A percentile compares a stretch with the other conserved stretches of the same genome.
These are phyloP conservation scores for Copidosoma floridanum DNA, from an alignment of 1,140 invertebrate species.

Conservation along the genomic window DNA sequence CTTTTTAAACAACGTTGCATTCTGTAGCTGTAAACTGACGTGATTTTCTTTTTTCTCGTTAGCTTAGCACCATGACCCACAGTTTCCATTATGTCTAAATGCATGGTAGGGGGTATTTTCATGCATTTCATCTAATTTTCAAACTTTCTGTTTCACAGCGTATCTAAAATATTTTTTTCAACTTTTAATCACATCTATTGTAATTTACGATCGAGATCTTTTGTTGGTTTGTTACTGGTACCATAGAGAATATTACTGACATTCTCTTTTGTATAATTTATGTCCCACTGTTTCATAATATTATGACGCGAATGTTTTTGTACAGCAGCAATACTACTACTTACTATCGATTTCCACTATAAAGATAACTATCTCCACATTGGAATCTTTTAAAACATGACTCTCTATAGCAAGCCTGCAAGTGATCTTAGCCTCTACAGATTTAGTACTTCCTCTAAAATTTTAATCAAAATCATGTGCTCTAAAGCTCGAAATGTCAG, in stretches of 20 bases:
- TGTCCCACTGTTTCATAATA: conserved; percentile 21
- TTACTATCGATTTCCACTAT: conserved; percentile 26
- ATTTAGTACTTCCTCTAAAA: conserved; percentile 24
- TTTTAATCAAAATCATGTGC: too few relatives aligned
- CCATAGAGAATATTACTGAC: conserved; percentile 19
- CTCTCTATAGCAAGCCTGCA: conserved; percentile 7
- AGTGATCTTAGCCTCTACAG: conserved; percentile 25
- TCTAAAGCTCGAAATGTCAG: too few relatives aligned
- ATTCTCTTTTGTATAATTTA: conserved; percentile 20
- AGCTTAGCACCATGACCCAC: conserved; percentile 18
- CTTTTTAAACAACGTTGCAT: neutral
- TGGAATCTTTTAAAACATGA: conserved; percentile 19
- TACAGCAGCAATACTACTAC: conserved; percentile 21
- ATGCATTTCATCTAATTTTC: neutral
- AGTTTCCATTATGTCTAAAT: conserved; percentile 13
- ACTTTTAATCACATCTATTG: conserved; percentile 11
- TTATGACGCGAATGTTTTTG: neutral
- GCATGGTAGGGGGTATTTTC: conserved; percentile 24
- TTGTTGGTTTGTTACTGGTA: conserved; percentile 1
- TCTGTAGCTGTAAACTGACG: neutral
- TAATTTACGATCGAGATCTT: conserved; percentile 13
- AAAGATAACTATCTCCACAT: conserved; percentile 24
- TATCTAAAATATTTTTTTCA: conserved; percentile 20
- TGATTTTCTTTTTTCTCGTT: conserved; percentile 14
- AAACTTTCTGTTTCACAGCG: conserved; percentile 18